Base-by-base conservation (phyloP, 2,113 vertebrate species). In the Panthera leo region DNA sequence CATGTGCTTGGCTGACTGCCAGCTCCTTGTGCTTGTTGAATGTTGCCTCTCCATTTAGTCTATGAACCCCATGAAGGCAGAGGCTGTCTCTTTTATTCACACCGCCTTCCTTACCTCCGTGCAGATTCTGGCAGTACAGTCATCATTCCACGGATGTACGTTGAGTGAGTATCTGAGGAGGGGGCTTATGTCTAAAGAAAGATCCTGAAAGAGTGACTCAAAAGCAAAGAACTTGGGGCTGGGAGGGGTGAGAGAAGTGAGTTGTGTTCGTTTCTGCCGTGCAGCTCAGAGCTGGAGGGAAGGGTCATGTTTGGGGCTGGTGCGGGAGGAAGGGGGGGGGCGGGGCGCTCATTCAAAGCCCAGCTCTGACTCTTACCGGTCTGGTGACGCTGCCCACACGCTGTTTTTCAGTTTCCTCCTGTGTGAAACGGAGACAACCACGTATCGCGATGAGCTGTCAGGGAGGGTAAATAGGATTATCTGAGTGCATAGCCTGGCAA, bases 321-420 rank as follows among this genome's bases (percentile, higher is more conserved):
- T 16, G 53, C 53, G 45, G 7, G 45, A 45, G 7, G 45, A 8
- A 18, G 39, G 53, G 53, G 6, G 53, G 53, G 14, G 18, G n/a
- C 27, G 1, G 1, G 51, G 45, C 5, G 27, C 18, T 13, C 0
- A 0, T 87, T 48, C 87, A 45, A 18, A 76, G 73, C 42, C 67
- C 4, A n/a, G 34, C 45, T 6, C 45, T 34, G 23, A 34, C 39
- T 67, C 76, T 53, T 9, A 45, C 45, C 45, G 7, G 18, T 34
- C 7, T 3, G 18, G 12, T 5, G 84, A 39, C 8, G 0, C 36
- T 45, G 45, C 10, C 34, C 29, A 2, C n/a, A 2, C 3, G 2
- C 1, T 9, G 58, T 36, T n/a, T 65, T 51, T 80, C 65, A 12
- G 79, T 6, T 10, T 68, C 29, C 42, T 67, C 8, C 51, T 45